Percentiles rank a stretch among this genome's conserved stretches.
Conservation (phyloP, 2,888 invertebrate species). For the Diarsia rubi region DNA sequence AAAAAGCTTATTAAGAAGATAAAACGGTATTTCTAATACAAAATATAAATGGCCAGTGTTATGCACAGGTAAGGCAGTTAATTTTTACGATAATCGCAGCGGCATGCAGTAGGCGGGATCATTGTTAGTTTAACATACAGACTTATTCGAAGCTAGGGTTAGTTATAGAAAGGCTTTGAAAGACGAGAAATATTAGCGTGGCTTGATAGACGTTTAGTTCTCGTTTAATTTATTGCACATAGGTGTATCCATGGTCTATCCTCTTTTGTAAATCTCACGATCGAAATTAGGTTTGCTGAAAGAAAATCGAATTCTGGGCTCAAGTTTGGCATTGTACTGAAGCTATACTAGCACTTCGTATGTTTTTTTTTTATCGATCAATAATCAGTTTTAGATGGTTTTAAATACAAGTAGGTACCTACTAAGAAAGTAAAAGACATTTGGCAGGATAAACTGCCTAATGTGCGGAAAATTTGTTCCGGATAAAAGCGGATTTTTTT, state of each 20-base stretch:
- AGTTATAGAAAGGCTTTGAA: constrained; percentile 67
- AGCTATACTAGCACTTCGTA: too few species aligned
- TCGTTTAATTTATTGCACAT: too few species aligned
- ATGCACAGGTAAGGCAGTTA: constrained; percentile 77
- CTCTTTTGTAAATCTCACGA: too few species aligned
- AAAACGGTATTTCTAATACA: constrained; percentile 53
- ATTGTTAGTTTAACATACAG: constrained; percentile 70
- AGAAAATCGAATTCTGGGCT: too few species aligned
- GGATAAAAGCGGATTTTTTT: neutral
- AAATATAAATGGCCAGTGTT: constrained; percentile 67
- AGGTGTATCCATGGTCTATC: too few species aligned
- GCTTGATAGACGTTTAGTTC: neutral
- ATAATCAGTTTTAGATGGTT: neutral
- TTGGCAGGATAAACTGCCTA: neutral
- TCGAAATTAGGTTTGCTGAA: too few species aligned
- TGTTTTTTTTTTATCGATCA: too few species aligned
- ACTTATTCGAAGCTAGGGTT: constrained; percentile 73
- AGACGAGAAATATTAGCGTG: constrained; percentile 22
- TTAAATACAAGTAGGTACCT: neutral
- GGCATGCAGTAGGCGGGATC: constrained; percentile 81
- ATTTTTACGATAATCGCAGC: constrained; percentile 83
- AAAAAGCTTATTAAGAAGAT: constrained; percentile 47
- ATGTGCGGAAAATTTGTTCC: neutral
- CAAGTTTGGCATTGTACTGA: too few species aligned
- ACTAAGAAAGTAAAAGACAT: neutral